Base-by-base conservation (phyloP, 2,888 invertebrate species). In the Apamea anceps region DNA sequence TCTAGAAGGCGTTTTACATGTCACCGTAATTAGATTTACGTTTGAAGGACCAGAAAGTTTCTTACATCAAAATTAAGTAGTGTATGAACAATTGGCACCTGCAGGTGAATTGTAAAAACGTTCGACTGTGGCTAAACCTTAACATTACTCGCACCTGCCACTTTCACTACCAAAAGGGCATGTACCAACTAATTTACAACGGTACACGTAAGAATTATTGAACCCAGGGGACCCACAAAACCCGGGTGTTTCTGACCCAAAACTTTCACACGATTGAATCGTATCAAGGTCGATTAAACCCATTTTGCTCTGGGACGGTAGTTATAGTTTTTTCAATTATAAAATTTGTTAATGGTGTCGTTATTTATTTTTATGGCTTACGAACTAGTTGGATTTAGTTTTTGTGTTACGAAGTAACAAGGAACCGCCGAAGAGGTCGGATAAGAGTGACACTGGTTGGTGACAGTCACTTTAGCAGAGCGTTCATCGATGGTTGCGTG, bases 251-350 rank as follows among this genome's bases (percentile, higher is more conserved):
- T 48, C 1, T 18, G 37, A n/a, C 42, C 85, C 67, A 21, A 88
- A 87, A 87, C 63, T 85, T 85, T 85, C 62, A 73, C 71, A 77
- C 81, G 73, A 88, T 80, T 81, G 76, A 72, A 72, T 62, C 13
- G 65, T 72, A 28, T 67, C 25, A 66, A 73, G 85, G 81, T 51
- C 81, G 86, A 81, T 88, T 85, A 74, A 85, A 74, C 72, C 81
- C 74, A 85, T 85, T 85, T 85, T 28, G 45, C 51, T 32, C 57
- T 13, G 13, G 51, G 57, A 57, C 25, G 66, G 57, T 62, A 72
- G 71, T 62, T 74, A 13, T 57, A 37, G 32, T 67, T 75, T 51
- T 32, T 72, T n/a, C 66, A 28, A 75, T 84, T 72, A 65, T 60
- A 18, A 48, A 73, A 70, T 87, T 54, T 18, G 8, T 66, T 66